phyloP scores from a whole-genome alignment of 1,140 invertebrate species.

The Platyura marginata region DNA sequence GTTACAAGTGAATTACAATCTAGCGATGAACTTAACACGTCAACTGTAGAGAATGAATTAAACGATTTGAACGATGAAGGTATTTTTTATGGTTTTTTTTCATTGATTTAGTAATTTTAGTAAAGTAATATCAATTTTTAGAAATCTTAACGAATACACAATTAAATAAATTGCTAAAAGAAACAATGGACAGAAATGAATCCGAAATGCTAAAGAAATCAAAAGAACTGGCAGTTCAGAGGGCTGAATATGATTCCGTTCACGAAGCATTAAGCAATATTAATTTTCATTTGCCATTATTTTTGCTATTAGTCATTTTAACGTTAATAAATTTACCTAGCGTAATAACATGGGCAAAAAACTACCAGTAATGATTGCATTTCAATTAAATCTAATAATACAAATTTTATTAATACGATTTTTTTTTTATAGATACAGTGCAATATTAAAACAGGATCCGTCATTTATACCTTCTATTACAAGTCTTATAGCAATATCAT shows the following conservation, averaged over 20 bases:
- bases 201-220: not conserved
- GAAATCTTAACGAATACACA: not conserved
- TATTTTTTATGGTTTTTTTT: not conserved
- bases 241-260: conserved; percentile 6
- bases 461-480: conserved; percentile 10
- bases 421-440: not conserved
- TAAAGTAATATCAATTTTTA: too few species aligned
- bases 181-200: not conserved
- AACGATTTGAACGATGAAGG: not conserved
- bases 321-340: conserved; percentile 32
- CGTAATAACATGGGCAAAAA: conserved; percentile 38
- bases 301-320: conserved; percentile 33
- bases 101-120: too few species aligned
- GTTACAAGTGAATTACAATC: not conserved
- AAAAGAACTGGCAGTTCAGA: not conserved
- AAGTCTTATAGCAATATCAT: conserved; percentile 9
- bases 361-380: conserved; percentile 31
- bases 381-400: not conserved
- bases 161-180: conserved; percentile 2
- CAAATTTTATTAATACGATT: not conserved
- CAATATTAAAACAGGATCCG: conserved; percentile 13
- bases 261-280: conserved; percentile 26
- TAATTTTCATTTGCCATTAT: conserved; percentile 38
- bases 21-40: not conserved
- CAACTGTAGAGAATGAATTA: not conserved